These are phyloP conservation scores for Fringilla coelebs DNA, from an alignment of 2,797 vertebrate species.

Conservation along the genomic window DNA sequence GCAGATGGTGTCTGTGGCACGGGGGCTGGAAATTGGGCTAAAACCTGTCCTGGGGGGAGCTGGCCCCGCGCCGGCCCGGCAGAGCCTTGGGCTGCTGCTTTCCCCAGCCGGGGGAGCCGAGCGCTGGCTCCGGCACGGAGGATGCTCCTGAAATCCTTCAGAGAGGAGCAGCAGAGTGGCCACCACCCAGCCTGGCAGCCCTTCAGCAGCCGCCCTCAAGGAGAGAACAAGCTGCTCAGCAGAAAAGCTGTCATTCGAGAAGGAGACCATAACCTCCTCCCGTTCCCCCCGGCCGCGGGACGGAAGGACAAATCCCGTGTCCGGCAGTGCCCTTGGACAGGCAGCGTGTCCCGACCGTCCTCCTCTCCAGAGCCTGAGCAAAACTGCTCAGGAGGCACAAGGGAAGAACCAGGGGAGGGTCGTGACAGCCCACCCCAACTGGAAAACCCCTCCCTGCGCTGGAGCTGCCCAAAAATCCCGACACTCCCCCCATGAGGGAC, in stretches of 20 bases:
- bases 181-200: background rate
- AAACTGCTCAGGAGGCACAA: background rate
- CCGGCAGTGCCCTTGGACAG: background rate
- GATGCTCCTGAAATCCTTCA: background rate
- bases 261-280: background rate
- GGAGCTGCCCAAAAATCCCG: background rate
- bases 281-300: background rate
- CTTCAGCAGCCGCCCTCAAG: background rate
- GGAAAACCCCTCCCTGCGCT: background rate
- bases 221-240: background rate
- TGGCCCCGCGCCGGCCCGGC: background rate
- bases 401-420: background rate
- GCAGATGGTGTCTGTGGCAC: constrained; percentile 34
- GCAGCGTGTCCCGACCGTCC: rapidly evolving
- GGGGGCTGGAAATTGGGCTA: background rate
- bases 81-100: background rate
- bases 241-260: constrained; percentile 29
- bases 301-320: background rate
- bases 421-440: background rate
- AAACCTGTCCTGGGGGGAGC: background rate
- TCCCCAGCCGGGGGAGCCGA: background rate
- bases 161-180: background rate
- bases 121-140: rapidly evolving
- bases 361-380: background rate
- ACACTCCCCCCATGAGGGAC: rapidly evolving